Conservation (phyloP, 2,113 vertebrate genomes). For the Perognathus longimembris region DNA sequence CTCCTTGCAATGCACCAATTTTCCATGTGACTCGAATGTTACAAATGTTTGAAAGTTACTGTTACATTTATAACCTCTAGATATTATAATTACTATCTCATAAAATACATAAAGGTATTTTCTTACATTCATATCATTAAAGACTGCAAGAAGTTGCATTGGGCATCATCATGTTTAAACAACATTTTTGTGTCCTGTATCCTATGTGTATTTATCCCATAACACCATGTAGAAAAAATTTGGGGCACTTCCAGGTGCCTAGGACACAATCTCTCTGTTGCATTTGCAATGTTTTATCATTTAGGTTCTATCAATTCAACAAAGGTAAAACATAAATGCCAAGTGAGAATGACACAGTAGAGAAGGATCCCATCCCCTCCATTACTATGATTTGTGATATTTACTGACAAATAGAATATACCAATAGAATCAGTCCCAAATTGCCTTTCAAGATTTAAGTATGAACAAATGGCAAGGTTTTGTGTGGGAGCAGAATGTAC, state of each 20-base stretch:
- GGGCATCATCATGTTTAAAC: neutral
- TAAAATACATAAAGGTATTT: constrained; percentile 10
- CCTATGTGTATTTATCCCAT: constrained; percentile 22
- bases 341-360: constrained; percentile 70
- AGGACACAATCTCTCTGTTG: neutral
- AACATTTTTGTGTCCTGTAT: neutral
- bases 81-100: neutral
- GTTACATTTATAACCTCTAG: neutral
- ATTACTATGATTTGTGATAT: constrained; percentile 76
- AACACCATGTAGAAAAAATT: constrained; percentile 4
- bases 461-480: constrained; percentile 83
- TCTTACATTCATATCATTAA: constrained; percentile 9
- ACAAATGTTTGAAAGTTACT: neutral
- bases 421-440: constrained; percentile 78
- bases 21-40: neutral
- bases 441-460: constrained; percentile 82
- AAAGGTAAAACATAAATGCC: constrained; percentile 60
- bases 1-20: neutral
- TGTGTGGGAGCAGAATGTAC: constrained; percentile 61
- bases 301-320: constrained; percentile 44
- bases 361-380: constrained; percentile 68
- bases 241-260: neutral
- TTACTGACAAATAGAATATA: constrained; percentile 82
- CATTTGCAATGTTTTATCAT: constrained; percentile 65
- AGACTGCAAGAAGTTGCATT: constrained; percentile 33